Evolutionary conservation across 2,797 vertebrate genomes (phyloP), one percentile per base, ranked within the genome.

Genomic region (Ptychobarbus kaznakovi): DNA sequence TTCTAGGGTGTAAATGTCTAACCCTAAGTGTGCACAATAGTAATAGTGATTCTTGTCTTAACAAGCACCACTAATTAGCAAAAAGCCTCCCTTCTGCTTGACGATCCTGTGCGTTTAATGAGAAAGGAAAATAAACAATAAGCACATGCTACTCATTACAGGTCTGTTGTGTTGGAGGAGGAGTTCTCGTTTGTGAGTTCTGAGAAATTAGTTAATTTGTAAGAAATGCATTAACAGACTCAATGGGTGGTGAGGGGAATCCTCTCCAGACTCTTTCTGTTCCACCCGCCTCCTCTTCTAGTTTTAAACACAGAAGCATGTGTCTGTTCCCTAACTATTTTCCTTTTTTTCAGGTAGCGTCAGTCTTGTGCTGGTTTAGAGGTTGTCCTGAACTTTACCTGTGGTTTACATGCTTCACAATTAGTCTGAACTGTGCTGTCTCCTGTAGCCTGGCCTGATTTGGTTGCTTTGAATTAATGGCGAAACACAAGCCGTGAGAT

Each of bases 141-240:
- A 28, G 63, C 46, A 77, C 61, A 76, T 83, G 82, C n/a, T 65
- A 68, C 61, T 69, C 51, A 25, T 69, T 66, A 22, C 82, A 42
- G 46, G 22, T 49, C 32, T 51, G 61, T 80, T 70, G 80, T 8
- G 7, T 73, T 72, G n/a, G 18, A 58, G 15, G 81, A 82, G 70
- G 56, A 20, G n/a, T 22, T 80, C 4, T 73, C 4, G 7, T 73
- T 73, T 73, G 70, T n/a, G 11, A 73, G 40, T 70, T 81, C 66
- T 70, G 49, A 81, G 32, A 56, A 70, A 81, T 69, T 69, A 42
- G 66, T 81, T 81, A 40, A 81, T 69, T 69, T 81, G 65, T 38
- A 28, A 81, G 63, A 68, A 68, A 53, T 69, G 46, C 79, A 53
- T 38, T 69, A 53, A 49, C 4, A 18, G 35, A n/a, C 78, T 80